Base-by-base conservation (phyloP, 2,888 invertebrate species). In the Lobophora halterata region DNA sequence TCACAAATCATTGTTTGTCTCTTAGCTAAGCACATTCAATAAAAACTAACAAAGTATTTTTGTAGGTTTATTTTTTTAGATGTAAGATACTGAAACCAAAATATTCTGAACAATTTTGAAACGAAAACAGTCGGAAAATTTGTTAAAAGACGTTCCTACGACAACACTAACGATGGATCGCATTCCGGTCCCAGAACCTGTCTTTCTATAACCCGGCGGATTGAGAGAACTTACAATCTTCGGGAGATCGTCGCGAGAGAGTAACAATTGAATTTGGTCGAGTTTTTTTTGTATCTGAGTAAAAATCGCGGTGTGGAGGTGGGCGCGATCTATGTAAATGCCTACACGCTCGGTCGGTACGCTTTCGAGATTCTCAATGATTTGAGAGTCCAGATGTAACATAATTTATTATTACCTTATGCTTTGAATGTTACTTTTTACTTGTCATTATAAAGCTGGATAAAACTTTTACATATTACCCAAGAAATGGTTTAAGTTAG, bases 321-420 rank as follows among this genome's bases (percentile, higher is more conserved):
- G 75, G 74, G 78, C 73, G 79, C 76, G 71, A 72, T 79, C 73
- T 77, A 79, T 77, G 80, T 80, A 79, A 81, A 82, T 80, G 71
- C 74, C 76, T 79, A 75, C 79, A 79, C 77, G 77, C 76, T 72
- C 61, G 52, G 69, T 70, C 63, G 54, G 68, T 69, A 67, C 71
- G 69, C 80, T 79, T 78, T 80, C 76, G 67, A 79, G 79, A 79
- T 74, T 18, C 72, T 72, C 79, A 65, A 64, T 66, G 67, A 72
- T 60, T 59, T 64, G 64, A 60, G 52, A 59, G 57, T 3, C 55
- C 61, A 75, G 71, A 76, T 61, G 60, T n/a, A n/a, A n/a, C n/a
- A n/a, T n/a, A n/a, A n/a, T n/a, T n/a, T n/a, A n/a, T n/a, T n/a
- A n/a, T n/a, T n/a, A n/a, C n/a, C n/a, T n/a, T n/a, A n/a, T n/a